Evolutionary conservation across 2,113 vertebrate species (phyloP), one percentile per base, ranked within the genome.

Genomic region (Erinaceus europaeus): DNA sequence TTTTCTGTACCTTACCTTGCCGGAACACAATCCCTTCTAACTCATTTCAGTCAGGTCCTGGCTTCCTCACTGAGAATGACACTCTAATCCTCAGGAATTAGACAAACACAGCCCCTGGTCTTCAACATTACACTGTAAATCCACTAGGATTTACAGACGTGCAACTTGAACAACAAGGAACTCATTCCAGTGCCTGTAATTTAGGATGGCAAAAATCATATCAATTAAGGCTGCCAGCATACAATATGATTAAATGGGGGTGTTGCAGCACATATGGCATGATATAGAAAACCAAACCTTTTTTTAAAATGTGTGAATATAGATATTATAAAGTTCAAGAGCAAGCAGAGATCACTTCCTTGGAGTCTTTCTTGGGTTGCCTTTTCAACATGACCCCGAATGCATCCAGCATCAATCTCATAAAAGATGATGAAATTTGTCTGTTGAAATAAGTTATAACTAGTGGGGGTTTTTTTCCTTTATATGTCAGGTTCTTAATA

Each of bases 401-500:
- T 93, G 91, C 94, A 92, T 82, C 89, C 90, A 95, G 91, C 84
- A 55, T 81, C 80, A 10, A 42, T 94, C 96, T 95, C 92, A 86
- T 85, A 95, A 79, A 92, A 81, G 94, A 95, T 74, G 93, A 94
- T 91, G 92, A 92, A 93, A 96, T 96, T n/a, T 96, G 92, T 84
- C 92, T 95, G 91, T 95, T 95, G 85, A 95, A 91, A 96, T 96
- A 91, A 89, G 84, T 94, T 95, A 94, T 94, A 96, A 97, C 96
- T 93, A 94, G 86, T 91, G 91, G 96, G 25, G 25, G 12, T 50
- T 50, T 96, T 97, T 96, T 95, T 97, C 91, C 94, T 96, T 96
- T 97, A 95, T 96, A 93, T 98, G 97, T 98, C 97, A 98, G 95
- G 97, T 97, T 97, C 96, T 98, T 97, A 97, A 97, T 97, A 97